Evolutionary conservation across 1,140 invertebrate genomes (phyloP).

Genomic region (Drosophila suzukii): DNA sequence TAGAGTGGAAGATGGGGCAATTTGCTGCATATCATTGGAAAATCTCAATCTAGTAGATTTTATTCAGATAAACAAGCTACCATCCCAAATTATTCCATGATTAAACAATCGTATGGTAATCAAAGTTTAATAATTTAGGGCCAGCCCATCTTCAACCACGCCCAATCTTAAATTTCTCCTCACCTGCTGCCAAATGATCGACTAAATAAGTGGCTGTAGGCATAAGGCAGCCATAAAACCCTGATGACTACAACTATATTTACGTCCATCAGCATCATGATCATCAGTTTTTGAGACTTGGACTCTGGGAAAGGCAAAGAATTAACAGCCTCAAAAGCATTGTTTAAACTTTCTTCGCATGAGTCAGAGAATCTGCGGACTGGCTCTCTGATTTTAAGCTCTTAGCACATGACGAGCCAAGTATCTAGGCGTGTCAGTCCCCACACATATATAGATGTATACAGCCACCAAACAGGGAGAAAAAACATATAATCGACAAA

Average conservation of each 20-base stretch:
- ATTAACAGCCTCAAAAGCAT: constrained; percentile 17
- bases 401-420: constrained; percentile 48
- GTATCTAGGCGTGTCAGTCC: constrained; percentile 49
- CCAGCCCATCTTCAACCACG: constrained; percentile 5
- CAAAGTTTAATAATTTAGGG: constrained; percentile 23
- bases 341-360: constrained; percentile 66
- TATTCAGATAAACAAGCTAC: constrained; percentile 17
- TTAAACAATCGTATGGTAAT: constrained; percentile 22
- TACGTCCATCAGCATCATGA: constrained; percentile 21
- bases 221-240: constrained; percentile 40
- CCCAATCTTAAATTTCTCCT: constrained; percentile 38
- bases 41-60: constrained; percentile 11
- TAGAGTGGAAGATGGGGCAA: constrained; percentile 17
- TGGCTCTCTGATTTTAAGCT: constrained; percentile 30
- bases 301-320: constrained; percentile 15
- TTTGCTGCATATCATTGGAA: constrained; percentile 14
- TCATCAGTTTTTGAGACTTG: constrained; percentile 6
- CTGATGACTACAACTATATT: constrained; percentile 57
- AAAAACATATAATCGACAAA: constrained; percentile 52
- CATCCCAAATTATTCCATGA: constrained; percentile 14
- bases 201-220: constrained; percentile 54
- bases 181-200: constrained; percentile 53
- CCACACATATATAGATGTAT: constrained; percentile 10
- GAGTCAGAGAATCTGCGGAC: constrained; percentile 55
- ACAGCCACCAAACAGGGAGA: constrained; percentile 13